Evolutionary conservation across 2,797 vertebrate species (phyloP), one percentile per base, ranked within the genome.

Genomic region (Trematomus bernacchii): DNA sequence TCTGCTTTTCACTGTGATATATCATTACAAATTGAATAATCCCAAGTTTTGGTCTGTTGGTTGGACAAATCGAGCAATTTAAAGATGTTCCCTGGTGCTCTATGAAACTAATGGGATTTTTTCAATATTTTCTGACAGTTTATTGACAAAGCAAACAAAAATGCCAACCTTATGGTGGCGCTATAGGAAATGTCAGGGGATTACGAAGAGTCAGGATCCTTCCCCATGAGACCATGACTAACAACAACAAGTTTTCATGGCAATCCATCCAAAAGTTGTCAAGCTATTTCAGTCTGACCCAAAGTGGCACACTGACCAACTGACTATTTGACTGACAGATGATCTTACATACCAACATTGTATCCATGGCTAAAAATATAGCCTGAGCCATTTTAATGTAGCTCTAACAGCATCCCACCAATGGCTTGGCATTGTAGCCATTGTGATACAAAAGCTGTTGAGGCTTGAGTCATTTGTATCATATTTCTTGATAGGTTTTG

Each of bases 361-460:
- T 21, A 43, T 43, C 16, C 15, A 50, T 3, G 15, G 44, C 47
- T 64, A 30, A 68, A 72, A 51, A 33, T 63, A 54, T 4, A 51
- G n/a, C 50, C 16, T 6, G 21, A 21, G 18, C 5, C 19, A 52
- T 63, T 30, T 58, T 9, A 63, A 50, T 53, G 43, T 7, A 60
- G 37, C 15, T 63, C 16, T 13, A 4, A 44, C 50, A 27, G 57
- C 18, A 57, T 51, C 54, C 43, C 46, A 14, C 52, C 58, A 23
- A 47, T 52, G 42, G 54, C 33, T 57, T 40, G 55, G 33, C 48
- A n/a, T 44, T 46, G 47, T 18, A 37, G 52, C 43, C 48, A 18
- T 16, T 54, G 15, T 80, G 40, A 73, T 47, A 13, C n/a, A 70
- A 51, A 80, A 73, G 27, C 66, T 60, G 42, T 21, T 33, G n/a